Evolutionary conservation across 2,797 vertebrate genomes (phyloP), one percentile per base, ranked within the genome.

Genomic region (Cichlasoma orientale): DNA sequence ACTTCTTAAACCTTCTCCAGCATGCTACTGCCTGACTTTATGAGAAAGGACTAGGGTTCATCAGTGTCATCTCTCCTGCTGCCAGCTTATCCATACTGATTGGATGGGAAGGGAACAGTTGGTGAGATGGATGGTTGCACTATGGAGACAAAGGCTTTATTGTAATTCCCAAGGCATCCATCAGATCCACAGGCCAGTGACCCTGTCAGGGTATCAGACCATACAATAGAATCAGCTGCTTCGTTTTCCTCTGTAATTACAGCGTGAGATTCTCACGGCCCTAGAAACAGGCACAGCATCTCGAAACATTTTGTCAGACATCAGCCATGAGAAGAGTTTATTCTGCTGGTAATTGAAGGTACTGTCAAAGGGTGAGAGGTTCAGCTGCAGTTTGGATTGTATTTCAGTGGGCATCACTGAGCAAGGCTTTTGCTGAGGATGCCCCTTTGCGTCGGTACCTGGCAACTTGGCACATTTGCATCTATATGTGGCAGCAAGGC

Each of bases 101-200:
- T 76, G 85, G 79, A 86, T 61, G 36, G 54, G 72, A 82, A 72
- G 55, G 41, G 72, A 80, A 80, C 84, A 78, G 68, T 74, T 71
- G 78, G 74, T 85, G 84, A 87, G 78, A 71, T 74, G 74, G 27
- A 57, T 75, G 71, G 70, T 57, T 71, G 54, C 41, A 77, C 63
- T 33, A 71, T 14, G 7, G 70, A 90, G 75, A 90, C 85, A 91
- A 89, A 90, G 63, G 21, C 18, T 61, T 76, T 77, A 86, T 89
- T 90, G 88, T 91, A 58, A 88, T 90, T 89, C 76, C 74, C 29
- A 19, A 72, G 74, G 86, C 85, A 70, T 84, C 83, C 75, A 77
- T 84, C 85, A 75, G 74, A 13, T 76, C 79, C 74, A 47, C 84
- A 88, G 88, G 86, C 86, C 86, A 75, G 44, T 86, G 85, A 89